Percentiles rank a stretch among this genome's conserved stretches.
These are phyloP conservation scores for Mormyrops boulengeri DNA, from an alignment of 2,797 vertebrate genomes.

Conservation along the genomic window DNA sequence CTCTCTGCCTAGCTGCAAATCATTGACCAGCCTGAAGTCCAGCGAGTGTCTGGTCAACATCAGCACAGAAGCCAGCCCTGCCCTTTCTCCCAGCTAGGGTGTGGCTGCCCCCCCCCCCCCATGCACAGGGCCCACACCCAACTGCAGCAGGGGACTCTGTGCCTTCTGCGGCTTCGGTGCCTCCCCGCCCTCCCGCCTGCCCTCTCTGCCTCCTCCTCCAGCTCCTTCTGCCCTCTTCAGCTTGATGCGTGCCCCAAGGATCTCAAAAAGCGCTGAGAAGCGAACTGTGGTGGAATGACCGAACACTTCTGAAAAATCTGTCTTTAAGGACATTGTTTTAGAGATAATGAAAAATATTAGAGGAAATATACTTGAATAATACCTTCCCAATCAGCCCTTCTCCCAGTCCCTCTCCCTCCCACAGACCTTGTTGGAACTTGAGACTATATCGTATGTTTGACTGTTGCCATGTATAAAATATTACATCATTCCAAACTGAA, in stretches of 20 bases:
- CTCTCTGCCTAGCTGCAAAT: slow-evolving; percentile 91
- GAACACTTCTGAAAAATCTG: not conserved
- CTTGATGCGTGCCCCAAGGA: not conserved
- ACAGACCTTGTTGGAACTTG: not conserved
- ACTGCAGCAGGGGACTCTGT: slow-evolving; percentile 5
- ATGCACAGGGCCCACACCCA: slow-evolving; percentile 32
- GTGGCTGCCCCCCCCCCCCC: slow-evolving; percentile 37
- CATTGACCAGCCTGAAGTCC: slow-evolving; percentile 90
- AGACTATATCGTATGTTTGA: not conserved
- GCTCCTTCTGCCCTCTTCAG: not conserved
- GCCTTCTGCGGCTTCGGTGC: not conserved
- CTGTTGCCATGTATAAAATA: slow-evolving; percentile 4
- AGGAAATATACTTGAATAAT: slow-evolving; percentile 9
- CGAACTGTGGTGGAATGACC: not conserved
- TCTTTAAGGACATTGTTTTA: not conserved
- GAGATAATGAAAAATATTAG: not conserved
- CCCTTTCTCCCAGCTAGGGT: slow-evolving; percentile 86
- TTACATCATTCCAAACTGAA: not conserved
- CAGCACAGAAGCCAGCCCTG: slow-evolving; percentile 86
- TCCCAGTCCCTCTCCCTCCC: not conserved
- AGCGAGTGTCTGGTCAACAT: slow-evolving; percentile 96
- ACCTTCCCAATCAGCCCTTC: not conserved
- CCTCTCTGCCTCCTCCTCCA: not conserved
- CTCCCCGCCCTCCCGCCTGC: not conserved
- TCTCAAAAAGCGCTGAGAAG: not conserved